Base-by-base conservation (phyloP, 2,113 vertebrate species). In the Oreochromis aureus region DNA sequence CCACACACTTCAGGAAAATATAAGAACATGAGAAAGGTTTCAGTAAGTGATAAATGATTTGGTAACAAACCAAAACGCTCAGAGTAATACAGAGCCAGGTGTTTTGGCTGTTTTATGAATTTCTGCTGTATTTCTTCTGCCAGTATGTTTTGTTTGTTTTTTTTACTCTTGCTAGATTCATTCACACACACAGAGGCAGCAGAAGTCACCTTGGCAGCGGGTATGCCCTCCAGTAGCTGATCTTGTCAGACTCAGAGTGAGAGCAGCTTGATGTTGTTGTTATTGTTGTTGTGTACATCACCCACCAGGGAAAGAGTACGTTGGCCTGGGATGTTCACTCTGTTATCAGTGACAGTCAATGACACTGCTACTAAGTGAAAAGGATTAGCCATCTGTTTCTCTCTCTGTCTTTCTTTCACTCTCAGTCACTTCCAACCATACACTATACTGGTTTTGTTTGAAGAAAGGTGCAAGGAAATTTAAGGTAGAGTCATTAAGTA, bases 321-420 rank as follows among this genome's bases (percentile, higher is more conserved):
- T 58, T 66, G 88, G 89, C 89, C 89, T 58, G 41, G 82, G 87
- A 87, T 86, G 81, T 92, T 86, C 24, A 39, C 86, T 88, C 85
- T 83, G 55, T 82, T 85, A 59, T 85, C 90, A 93, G 83, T 93
- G 94, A 93, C 83, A 91, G 76, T 89, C 90, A 94, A 84, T 92
- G 90, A 92, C 89, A 93, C 66, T 82, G 58, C 66, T 87, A 83
- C 66, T 86, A 66, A 89, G 56, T 80, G 83, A 82, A 91, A 76
- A 66, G 66, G 80, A 87, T 87, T 82, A 92, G 53, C 63, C 34
- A 56, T 5, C 30, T 80, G 24, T 41, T 8, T 79, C 18, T 48
- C 19, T n/a, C n/a, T 32, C 34, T 18, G 8, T 55, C 30, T 34
- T 36, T 56, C 22, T 32, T 18, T n/a, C 18, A 6, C 34, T 32